Conservation (phyloP, 1,140 invertebrate genomes). For the Argopecten irradians region DNA sequence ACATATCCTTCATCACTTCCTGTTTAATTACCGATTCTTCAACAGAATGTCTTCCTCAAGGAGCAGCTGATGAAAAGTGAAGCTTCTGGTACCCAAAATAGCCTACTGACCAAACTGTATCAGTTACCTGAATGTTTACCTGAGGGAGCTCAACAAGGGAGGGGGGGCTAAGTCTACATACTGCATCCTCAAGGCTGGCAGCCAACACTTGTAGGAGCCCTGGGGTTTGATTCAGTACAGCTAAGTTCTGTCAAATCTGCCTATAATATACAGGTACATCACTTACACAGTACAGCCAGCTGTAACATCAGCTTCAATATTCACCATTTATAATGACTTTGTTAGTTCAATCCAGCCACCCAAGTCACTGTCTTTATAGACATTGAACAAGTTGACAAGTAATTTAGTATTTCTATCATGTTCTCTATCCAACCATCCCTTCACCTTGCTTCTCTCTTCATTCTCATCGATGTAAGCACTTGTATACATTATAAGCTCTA, state of each 20-base stretch:
- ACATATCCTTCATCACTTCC: neutral
- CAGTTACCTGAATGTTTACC: neutral
- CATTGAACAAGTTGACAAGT: no score
- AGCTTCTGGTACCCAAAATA: neutral
- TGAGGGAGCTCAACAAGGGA: neutral
- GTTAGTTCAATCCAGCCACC: neutral
- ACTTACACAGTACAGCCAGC: neutral
- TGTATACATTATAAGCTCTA: no score
- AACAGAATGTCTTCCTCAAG: neutral
- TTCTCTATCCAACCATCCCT: no score
- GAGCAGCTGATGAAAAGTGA: neutral
- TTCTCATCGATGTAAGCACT: no score
- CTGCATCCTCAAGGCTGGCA: neutral
- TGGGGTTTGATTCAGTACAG: neutral
- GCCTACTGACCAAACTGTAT: neutral
- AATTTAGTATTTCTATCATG: no score
- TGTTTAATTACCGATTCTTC: neutral
- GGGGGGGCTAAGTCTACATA: neutral
- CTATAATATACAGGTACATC: neutral
- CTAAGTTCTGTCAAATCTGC: neutral
- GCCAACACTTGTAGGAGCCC: neutral
- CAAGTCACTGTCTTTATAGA: no score
- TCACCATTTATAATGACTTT: neutral
- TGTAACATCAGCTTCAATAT: neutral
- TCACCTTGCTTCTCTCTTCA: no score